Percentiles rank a stretch among this genome's conserved stretches.
These are phyloP conservation scores for Romanomermis culicivorax DNA, from an alignment of 2,888 invertebrate genomes.

Conservation along the genomic window DNA sequence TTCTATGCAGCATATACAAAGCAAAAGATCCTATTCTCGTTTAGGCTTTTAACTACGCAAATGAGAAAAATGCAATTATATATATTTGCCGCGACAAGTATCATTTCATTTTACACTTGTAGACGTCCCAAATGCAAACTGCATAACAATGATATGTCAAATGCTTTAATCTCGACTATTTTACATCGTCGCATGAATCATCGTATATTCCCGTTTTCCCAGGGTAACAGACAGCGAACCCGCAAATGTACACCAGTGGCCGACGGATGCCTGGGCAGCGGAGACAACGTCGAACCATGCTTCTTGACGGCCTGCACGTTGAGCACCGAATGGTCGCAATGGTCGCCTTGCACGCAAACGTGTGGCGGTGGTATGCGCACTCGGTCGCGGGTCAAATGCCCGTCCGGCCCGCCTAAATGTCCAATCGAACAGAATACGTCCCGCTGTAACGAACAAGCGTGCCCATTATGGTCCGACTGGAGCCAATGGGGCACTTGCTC, in stretches of 20 bases:
- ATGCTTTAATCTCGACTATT: too few species aligned
- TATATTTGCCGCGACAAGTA: too few species aligned
- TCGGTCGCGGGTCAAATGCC: slow-evolving; percentile 7
- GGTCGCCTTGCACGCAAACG: slow-evolving; percentile 12
- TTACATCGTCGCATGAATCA: too few species aligned
- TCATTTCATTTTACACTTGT: too few species aligned
- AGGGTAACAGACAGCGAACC: slow-evolving; percentile 5
- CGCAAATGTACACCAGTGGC: slow-evolving; percentile 2
- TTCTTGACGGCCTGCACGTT: neutral
- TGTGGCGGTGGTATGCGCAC: slow-evolving; percentile 10
- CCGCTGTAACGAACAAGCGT: slow-evolving; percentile 6
- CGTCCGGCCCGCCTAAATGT: slow-evolving; percentile 9
- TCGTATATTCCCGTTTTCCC: too few species aligned
- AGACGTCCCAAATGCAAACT: too few species aligned
- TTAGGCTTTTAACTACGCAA: too few species aligned
- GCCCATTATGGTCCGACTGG: slow-evolving; percentile 11
- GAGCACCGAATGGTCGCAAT: slow-evolving; percentile 9
- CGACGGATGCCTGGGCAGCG: slow-evolving; percentile 9
- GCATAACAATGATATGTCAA: too few species aligned
- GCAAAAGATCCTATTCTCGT: too few species aligned
- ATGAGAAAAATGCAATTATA: too few species aligned
- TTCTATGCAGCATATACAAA: too few species aligned
- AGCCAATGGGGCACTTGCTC: slow-evolving; percentile 9
- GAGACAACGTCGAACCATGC: slow-evolving; percentile 10
- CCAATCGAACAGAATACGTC: slow-evolving; percentile 7